Base-by-base conservation (phyloP, 2,113 vertebrate species). In the Alces alces region DNA sequence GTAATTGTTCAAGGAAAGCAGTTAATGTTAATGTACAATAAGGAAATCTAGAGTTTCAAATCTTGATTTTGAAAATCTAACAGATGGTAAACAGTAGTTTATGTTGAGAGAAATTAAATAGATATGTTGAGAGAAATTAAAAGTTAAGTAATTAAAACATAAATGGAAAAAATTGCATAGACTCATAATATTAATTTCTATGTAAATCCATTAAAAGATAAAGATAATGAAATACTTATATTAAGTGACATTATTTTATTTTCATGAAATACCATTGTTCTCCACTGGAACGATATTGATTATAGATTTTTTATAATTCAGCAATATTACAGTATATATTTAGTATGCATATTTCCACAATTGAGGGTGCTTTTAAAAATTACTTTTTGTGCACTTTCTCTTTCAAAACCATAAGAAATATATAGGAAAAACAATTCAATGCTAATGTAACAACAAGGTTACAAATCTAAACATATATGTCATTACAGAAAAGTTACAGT, bases 381-480 rank as follows among this genome's bases (percentile, higher is more conserved):
- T 27, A 28, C 23, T 66, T 88, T 89, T 87, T 57, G 27, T 47
- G 43, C 33, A 73, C 12, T 95, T 93, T 94, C 28, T 96, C 47
- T 82, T 96, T 92, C 23, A 84, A 30, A 84, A 80, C 19, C 61
- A 47, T 10, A 83, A 82, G 76, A 91, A 92, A 96, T 89, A 78
- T 33, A 54, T 87, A 45, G 64, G 70, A 91, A 94, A 93, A 93
- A 61, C 5, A 96, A 93, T 39, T 55, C 57, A 79, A 25, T 64
- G 58, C 19, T 96, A 97, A 94, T 94, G 16, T 91, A 97, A 83
- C 83, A 97, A 92, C 25, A 96, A 96, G 76, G 79, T 97, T 95
- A 87, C 82, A 98, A 98, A 97, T 98, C 70, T 95, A 89, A 96
- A 95, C 89, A 91, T 55, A n/a, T 73, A 87, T 47, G 45, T 94